phyloP scores from a whole-genome alignment of 2,797 vertebrate species.

The Thripadectes ignobilis region DNA sequence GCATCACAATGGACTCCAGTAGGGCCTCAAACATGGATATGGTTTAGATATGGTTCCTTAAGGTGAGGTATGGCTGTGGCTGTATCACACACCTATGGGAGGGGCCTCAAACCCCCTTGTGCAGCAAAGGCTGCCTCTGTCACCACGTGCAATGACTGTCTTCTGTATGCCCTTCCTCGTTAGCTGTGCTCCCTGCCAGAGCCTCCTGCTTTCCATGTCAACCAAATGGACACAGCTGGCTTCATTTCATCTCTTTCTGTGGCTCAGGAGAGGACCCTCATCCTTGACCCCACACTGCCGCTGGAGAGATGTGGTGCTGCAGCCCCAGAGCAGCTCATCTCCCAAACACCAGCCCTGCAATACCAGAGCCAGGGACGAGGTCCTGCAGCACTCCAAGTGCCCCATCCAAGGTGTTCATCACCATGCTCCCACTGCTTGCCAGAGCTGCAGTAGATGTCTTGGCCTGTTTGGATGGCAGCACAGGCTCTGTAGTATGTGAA shows the following conservation, averaged over 20 bases:
- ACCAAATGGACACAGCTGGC: neutral
- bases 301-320: neutral
- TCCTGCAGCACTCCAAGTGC: neutral
- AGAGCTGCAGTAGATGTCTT: neutral
- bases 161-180: fast-evolving
- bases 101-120: neutral
- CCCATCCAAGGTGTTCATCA: neutral
- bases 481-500: neutral
- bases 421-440: fast-evolving
- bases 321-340: neutral
- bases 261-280: neutral
- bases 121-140: neutral
- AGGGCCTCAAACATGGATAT: neutral
- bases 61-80: neutral
- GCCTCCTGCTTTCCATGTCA: neutral
- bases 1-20: neutral
- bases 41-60: neutral
- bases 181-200: neutral
- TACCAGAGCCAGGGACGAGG: neutral
- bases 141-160: neutral
- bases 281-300: fast-evolving
- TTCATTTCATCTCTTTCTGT: neutral
- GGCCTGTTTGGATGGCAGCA: neutral
- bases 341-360: neutral
- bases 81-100: neutral